Evolutionary conservation across 2,113 vertebrate genomes (phyloP).

Genomic region (Rhagologus leucostigma): DNA sequence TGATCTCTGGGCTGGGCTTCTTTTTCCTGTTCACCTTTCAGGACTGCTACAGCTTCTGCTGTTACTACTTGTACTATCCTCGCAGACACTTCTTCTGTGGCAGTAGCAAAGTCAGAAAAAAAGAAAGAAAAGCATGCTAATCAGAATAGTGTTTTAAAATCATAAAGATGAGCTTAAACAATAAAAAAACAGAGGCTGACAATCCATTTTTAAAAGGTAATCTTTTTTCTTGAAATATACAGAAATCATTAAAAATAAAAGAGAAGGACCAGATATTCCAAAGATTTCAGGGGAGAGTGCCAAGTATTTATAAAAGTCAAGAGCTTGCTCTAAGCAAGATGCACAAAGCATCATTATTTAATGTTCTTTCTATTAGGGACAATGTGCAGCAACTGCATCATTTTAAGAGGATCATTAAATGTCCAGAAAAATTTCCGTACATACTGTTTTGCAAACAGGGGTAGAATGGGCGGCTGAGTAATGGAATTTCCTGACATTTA

Average conservation of each 20-base stretch:
- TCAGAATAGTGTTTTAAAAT: not conserved
- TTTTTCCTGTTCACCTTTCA: slow-evolving; percentile 94
- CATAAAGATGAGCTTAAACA: not conserved
- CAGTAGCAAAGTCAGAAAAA: slow-evolving; percentile 43
- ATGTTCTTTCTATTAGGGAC: not conserved
- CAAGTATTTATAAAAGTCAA: not conserved
- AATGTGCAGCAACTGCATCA: not conserved
- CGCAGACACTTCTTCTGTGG: slow-evolving; percentile 94
- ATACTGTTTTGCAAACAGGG: not conserved
- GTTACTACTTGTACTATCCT: slow-evolving; percentile 99
- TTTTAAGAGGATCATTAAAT: not conserved
- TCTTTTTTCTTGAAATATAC: not conserved
- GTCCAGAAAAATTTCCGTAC: not conserved
- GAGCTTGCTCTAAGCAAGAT: not conserved
- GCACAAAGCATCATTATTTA: not conserved
- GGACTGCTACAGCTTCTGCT: slow-evolving; percentile 95
- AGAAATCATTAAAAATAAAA: not conserved
- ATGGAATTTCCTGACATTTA: not conserved
- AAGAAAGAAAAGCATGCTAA: slow-evolving; percentile 9
- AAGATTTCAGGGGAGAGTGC: not conserved
- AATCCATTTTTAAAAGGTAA: not conserved
- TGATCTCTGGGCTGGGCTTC: slow-evolving; percentile 82
- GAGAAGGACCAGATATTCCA: not conserved
- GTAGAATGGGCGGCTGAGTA: not conserved
- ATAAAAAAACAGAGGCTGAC: not conserved